Evolutionary conservation across 2,797 vertebrate species (phyloP), one percentile per base, ranked within the genome.

Genomic region (Gouania willdenowi): DNA sequence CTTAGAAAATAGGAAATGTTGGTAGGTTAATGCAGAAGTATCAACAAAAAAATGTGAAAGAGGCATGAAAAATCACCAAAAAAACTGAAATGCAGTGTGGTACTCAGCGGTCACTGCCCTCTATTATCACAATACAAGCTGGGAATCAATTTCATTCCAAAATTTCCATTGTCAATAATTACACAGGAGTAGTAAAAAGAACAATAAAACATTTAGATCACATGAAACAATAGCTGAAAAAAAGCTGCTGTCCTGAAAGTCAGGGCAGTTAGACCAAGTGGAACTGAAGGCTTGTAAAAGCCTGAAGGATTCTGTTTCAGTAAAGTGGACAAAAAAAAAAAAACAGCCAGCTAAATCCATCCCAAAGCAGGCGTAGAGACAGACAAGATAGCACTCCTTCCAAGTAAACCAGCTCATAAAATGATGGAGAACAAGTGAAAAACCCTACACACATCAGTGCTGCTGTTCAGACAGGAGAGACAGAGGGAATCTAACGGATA

Each of bases 401-500:
- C 83, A 80, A 87, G 81, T 65, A 73, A 75, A 70, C 62, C 45
- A 23, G 50, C 66, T 48, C 68, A 56, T 64, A 55, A 79, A 81
- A 84, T 75, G 81, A 88, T 85, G 82, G 83, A 77, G 78, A 81
- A 77, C 71, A 64, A 59, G 63, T 72, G 47, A 66, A 82, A 79
- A 86, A 77, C 81, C 86, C 56, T 77, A 71, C 76, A 81, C 75
- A 81, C 68, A 84, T 83, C 82, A 81, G 76, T 71, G 74, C 53
- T 58, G 73, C 66, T 5, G 61, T 52, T 83, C 66, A 72, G 69
- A 75, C 49, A 10, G 64, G 68, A 56, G 62, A 66, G 62, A 75
- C 44, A 54, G 75, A 61, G 56, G 49, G 55, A 58, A 59, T 59
- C 51, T 54, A 54, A 63, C 58, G 65, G 56, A 71, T 61, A 75